Evolutionary conservation across 2,888 invertebrate species (phyloP).

Genomic region (Pediacus dermestoides): DNA sequence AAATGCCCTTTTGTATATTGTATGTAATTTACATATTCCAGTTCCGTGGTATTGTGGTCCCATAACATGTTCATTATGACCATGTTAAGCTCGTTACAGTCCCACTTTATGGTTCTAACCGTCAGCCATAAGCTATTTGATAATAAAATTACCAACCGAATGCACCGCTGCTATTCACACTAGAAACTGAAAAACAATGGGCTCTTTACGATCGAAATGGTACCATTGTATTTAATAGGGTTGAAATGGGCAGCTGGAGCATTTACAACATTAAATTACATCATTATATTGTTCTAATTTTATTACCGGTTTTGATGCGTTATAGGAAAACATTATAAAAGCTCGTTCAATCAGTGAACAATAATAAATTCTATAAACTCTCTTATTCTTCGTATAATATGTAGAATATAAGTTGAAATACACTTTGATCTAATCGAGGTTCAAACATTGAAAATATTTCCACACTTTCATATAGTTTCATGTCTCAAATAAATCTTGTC

Average conservation of each 20-base stretch:
- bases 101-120: conserved; percentile 14
- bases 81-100: conserved; percentile 31
- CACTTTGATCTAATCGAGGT: conserved; percentile 25
- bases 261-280: too few relatives aligned
- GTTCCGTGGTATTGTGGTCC: conserved; percentile 34
- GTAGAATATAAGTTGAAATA: too few relatives aligned
- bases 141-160: conserved; percentile 13
- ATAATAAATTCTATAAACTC: too few relatives aligned
- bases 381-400: too few relatives aligned
- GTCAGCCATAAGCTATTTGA: conserved; percentile 14
- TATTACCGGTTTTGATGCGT: too few relatives aligned
- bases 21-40: conserved; percentile 37
- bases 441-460: conserved; percentile 21
- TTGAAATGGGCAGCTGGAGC: too few relatives aligned
- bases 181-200: conserved; percentile 8
- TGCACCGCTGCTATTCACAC: conserved; percentile 11
- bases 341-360: too few relatives aligned
- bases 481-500: conserved; percentile 27
- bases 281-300: too few relatives aligned
- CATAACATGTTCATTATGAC: conserved; percentile 42
- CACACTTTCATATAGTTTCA: conserved; percentile 25
- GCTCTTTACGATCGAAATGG: conserved; percentile 8
- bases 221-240: conserved; percentile 12
- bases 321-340: too few relatives aligned
- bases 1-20: conserved; percentile 13